These are phyloP conservation scores for Myocastor coypus DNA, from an alignment of 2,113 vertebrate genomes.

Conservation along the genomic window DNA sequence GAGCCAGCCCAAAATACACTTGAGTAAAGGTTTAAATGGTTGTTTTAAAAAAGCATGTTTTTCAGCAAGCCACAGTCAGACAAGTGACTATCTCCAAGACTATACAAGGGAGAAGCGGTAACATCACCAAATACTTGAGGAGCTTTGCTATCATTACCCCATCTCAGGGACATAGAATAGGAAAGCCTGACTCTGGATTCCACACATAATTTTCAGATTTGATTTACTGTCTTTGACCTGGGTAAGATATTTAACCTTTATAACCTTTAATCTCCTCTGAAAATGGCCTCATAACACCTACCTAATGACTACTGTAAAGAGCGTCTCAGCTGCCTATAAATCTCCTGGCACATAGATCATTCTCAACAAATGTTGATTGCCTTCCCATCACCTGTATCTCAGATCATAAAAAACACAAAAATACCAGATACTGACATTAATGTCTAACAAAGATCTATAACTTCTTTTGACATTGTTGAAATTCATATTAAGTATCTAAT, in stretches of 20 bases:
- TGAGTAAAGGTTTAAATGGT: neutral
- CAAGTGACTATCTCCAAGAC: neutral
- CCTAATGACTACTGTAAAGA: neutral
- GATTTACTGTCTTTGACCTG: slow-evolving; percentile 9
- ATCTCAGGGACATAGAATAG: neutral
- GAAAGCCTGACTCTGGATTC: neutral
- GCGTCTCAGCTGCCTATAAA: neutral
- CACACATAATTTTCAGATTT: neutral
- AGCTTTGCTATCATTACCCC: neutral
- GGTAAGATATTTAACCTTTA: slow-evolving; percentile 8
- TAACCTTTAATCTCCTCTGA: slow-evolving; percentile 7
- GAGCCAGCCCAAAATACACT: neutral
- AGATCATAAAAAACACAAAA: neutral
- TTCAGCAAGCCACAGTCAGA: slow-evolving; percentile 5
- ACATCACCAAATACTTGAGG: neutral
- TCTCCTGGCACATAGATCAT: slow-evolving; percentile 1
- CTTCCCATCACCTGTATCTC: neutral
- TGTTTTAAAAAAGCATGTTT: neutral
- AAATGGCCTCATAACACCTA: neutral
- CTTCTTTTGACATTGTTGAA: slow-evolving; percentile 4
- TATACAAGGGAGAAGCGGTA: neutral
- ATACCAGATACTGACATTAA: neutral
- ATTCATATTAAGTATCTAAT: neutral
- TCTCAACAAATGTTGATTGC: neutral
- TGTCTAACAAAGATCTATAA: neutral